Base-by-base conservation (phyloP, 2,888 invertebrate genomes). In the Seira musarum region DNA sequence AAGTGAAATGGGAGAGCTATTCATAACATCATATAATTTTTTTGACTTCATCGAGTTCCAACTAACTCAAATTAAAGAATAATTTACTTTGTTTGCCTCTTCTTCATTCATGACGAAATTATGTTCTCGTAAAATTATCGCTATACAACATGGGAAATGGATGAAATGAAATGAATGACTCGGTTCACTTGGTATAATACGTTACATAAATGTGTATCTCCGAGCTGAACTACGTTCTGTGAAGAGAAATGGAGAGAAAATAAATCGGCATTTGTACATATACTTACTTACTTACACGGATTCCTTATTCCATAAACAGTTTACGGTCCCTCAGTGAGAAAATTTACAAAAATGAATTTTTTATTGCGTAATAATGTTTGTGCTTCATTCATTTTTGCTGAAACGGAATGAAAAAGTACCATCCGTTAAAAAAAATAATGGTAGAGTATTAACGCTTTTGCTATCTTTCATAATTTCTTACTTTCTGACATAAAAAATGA, bases 251-350 rank as follows among this genome's bases (percentile, higher is more conserved):
- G 6, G 6, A 40, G 13, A 40, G 40, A 40, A 40, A 40, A 40
- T 40, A 40, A 40, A 8, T 40, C 40, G 40, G 40, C 40, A 40
- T 40, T 40, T 13, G 40, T 13, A 40, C 13, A 6, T 13, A 40
- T 8, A 13, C 40, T 40, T n/a, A n/a, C n/a, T n/a, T n/a, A n/a
- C n/a, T n/a, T n/a, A n/a, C 40, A 8, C 40, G 53, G 30, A 57
- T 64, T 64, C 57, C 46, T 71, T 6, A n/a, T 71, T 64, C 46
- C 72, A 79, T 79, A 79, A 72, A 79, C 79, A 67, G 79, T 79
- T 79, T 79, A 79, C 61, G 61, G 67, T 66, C 72, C 79, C 79
- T 67, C 19, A 67, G 79, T 66, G 79, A 79, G 67, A 66, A 61
- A 22, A 35, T 40, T 8, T 57, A 57, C n/a, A 57, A 57, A 57